Conservation (phyloP, 2,797 vertebrate species). For the Cirrhinus mrigala region DNA sequence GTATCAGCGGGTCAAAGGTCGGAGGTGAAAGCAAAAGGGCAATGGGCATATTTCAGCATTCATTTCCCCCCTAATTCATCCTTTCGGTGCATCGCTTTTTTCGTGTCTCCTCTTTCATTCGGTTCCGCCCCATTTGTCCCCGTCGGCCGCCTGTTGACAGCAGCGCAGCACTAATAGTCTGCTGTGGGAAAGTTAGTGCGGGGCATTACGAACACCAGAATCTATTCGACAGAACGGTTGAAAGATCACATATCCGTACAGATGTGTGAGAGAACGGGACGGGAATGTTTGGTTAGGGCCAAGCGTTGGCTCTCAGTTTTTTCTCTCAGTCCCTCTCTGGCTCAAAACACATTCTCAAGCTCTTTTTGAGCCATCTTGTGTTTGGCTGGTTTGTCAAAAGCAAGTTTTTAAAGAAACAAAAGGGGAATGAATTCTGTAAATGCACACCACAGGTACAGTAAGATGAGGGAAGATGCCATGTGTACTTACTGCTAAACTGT, state of each 20-base stretch:
- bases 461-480: neutral
- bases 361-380: slow-evolving; percentile 35
- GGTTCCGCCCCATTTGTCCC: slow-evolving; percentile 73
- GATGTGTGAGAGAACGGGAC: slow-evolving; percentile 52
- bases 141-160: slow-evolving; percentile 72
- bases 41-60: slow-evolving; percentile 77
- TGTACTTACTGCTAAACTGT: neutral
- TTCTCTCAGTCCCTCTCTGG: slow-evolving; percentile 9
- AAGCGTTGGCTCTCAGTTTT: slow-evolving; percentile 14
- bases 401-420: neutral
- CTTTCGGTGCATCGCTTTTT: slow-evolving; percentile 64
- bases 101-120: slow-evolving; percentile 64
- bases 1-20: slow-evolving; percentile 66
- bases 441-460: neutral
- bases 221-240: slow-evolving; percentile 66
- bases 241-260: slow-evolving; percentile 68
- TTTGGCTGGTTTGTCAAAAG: neutral
- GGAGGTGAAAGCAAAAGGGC: slow-evolving; percentile 69
- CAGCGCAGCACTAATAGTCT: slow-evolving; percentile 67
- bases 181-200: slow-evolving; percentile 70
- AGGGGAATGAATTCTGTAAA: neutral
- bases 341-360: slow-evolving; percentile 30
- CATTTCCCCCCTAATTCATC: slow-evolving; percentile 74
- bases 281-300: slow-evolving; percentile 58
- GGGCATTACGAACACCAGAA: slow-evolving; percentile 57